These are phyloP conservation scores for Calyptomena viridis DNA, from an alignment of 2,113 vertebrate genomes.

Conservation along the genomic window DNA sequence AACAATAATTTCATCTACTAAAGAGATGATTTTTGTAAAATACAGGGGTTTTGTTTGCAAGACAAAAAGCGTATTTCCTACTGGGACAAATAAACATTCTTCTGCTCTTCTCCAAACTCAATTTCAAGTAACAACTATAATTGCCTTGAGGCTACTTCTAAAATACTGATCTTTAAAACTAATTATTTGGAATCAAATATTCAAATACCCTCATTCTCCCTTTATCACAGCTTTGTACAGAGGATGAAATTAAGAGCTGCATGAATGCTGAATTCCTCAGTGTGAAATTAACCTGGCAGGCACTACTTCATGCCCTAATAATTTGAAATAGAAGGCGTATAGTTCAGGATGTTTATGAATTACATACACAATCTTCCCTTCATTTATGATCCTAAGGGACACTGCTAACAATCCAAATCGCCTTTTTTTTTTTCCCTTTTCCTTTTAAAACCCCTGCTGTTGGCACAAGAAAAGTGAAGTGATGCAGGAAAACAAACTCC, in stretches of 20 bases:
- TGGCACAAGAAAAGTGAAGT: not conserved
- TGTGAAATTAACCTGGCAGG: constrained; percentile 49
- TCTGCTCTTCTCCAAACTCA: not conserved
- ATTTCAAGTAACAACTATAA: not conserved
- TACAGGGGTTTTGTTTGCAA: not conserved
- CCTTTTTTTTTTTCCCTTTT: not conserved
- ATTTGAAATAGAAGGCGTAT: constrained; percentile 36
- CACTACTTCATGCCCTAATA: constrained; percentile 60
- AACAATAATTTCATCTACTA: not conserved
- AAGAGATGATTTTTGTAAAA: constrained; percentile 1
- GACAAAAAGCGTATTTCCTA: not conserved
- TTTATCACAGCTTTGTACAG: constrained; percentile 12
- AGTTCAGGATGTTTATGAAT: constrained; percentile 57
- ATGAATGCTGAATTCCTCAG: constrained; percentile 6
- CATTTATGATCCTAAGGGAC: constrained; percentile 44
- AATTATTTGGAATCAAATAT: constrained; percentile 15
- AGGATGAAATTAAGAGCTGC: constrained; percentile 33
- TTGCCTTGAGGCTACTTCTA: not conserved
- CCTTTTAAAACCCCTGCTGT: not conserved
- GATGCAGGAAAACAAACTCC: constrained; percentile 35
- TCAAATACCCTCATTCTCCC: not conserved
- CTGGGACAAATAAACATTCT: not conserved
- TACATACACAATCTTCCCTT: constrained; percentile 30
- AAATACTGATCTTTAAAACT: not conserved
- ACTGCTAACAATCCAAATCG: constrained; percentile 18